Conservation (phyloP, 2,113 vertebrate species). For the Paratilapia polleni region DNA sequence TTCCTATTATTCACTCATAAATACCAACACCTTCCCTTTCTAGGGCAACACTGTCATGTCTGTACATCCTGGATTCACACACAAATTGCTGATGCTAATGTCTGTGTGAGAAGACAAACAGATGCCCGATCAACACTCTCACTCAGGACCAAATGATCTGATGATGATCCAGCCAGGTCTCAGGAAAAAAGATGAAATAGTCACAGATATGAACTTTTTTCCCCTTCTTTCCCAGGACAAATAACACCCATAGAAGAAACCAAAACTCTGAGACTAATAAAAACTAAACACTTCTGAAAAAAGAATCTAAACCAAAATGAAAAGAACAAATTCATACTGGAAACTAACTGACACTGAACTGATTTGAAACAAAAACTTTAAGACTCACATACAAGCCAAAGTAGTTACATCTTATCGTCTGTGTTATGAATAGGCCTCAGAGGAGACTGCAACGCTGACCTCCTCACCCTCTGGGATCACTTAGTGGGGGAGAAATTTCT, state of each 20-base stretch:
- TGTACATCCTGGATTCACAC: constrained; percentile 24
- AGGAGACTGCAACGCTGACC: constrained; percentile 28
- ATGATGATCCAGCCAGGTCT: background rate
- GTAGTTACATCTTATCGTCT: background rate
- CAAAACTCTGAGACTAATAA: background rate
- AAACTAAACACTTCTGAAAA: background rate
- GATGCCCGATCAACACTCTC: background rate
- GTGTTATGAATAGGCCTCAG: background rate
- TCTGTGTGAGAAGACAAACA: background rate
- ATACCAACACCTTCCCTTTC: constrained; percentile 57
- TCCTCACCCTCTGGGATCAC: constrained; percentile 39
- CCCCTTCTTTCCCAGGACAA: background rate
- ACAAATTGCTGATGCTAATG: constrained; percentile 7
- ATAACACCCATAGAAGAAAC: accelerated
- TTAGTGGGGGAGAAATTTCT: constrained; percentile 51
- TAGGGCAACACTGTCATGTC: constrained; percentile 6
- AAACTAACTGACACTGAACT: background rate
- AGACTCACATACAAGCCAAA: background rate
- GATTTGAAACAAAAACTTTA: background rate
- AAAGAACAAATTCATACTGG: background rate
- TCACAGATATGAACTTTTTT: background rate
- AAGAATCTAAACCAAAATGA: background rate
- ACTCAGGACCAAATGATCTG: background rate
- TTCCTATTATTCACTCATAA: constrained; percentile 76
- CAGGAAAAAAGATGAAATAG: background rate